Evolutionary conservation across 2,797 vertebrate genomes (phyloP).

Genomic region (Cynopterus sphinx): DNA sequence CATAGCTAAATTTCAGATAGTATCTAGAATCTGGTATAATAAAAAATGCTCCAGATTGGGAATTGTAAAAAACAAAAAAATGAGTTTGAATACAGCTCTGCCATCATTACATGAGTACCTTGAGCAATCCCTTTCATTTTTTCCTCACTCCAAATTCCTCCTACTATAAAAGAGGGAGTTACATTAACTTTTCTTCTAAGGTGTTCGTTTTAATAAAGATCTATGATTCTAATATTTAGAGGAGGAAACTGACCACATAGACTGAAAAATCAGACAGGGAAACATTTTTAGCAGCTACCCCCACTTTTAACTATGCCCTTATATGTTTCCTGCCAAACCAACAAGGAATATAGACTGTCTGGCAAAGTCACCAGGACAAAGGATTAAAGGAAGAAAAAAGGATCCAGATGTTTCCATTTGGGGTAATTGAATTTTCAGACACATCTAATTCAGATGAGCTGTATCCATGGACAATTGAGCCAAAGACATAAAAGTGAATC

Average conservation of each 20-base stretch:
- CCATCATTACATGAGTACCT: not conserved
- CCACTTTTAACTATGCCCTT: constrained; percentile 58
- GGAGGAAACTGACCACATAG: not conserved
- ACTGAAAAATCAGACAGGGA: constrained; percentile 47
- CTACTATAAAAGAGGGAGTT: constrained; percentile 5
- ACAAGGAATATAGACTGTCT: constrained; percentile 60
- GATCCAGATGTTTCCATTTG: constrained; percentile 78
- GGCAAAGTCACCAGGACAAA: constrained; percentile 66
- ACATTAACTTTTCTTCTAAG: not conserved
- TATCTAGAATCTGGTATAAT: not conserved
- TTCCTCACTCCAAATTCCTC: not conserved
- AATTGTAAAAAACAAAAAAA: not conserved
- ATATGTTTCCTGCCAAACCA: constrained; percentile 65
- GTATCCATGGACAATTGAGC: constrained; percentile 48
- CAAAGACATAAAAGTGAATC: constrained; percentile 60
- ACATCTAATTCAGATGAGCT: constrained; percentile 72
- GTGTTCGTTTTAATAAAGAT: constrained; percentile 45
- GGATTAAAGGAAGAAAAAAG: constrained; percentile 71
- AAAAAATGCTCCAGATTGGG: not conserved
- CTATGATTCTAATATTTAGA: constrained; percentile 5
- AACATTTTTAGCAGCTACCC: constrained; percentile 27
- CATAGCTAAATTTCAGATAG: not conserved
- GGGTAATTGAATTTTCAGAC: constrained; percentile 75
- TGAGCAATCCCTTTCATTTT: constrained; percentile 33
- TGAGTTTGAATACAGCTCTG: not conserved